Base-by-base conservation (phyloP, 2,797 vertebrate genomes). In the Enteromius viviparus region DNA sequence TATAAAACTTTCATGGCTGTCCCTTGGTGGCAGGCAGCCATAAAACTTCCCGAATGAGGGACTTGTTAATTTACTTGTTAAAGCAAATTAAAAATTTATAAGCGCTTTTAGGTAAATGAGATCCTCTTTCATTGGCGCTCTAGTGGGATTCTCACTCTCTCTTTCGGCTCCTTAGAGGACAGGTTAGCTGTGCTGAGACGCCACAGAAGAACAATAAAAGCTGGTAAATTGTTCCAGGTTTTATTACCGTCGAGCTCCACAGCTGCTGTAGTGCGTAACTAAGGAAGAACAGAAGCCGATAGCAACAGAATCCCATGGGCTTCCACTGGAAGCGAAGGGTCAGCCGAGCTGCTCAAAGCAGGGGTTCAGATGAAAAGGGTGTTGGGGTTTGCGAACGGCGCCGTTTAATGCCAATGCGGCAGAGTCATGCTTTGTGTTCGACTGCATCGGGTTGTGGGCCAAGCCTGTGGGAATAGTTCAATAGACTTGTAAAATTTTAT, bases 31-130 rank as follows among this genome's bases (percentile, higher is more conserved):
- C 96, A 95, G 95, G 95, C 94, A 94, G 94, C 96, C 96, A 96
- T 98, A 98, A 98, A 99, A 98, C 96, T 97, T 98, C 96, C 96
- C 96, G 97, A 98, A 98, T 98, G 96, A 98, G 98, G 96, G 97
- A 98, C 97, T 98, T 98, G 98, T 99, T 99, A 98, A 98, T 99
- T 99, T 98, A 98, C 97, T 99, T 99, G 98, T 98, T 99, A 98
- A 98, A 98, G 97, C 97, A 98, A 98, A 99, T 99, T 98, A 99
- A 99, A 98, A 97, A 98, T 98, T 96, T 98, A 98, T 97, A 97
- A 98, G 96, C 89, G 96, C 97, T 99, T 98, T 99, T 98, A 98
- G 97, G 97, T 98, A 98, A 99, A 99, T 98, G 96, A 98, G 97
- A 97, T 98, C 96, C 95, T 97, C 96, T 97, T 97, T 98, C 96